Base-by-base conservation (phyloP, 2,888 invertebrate genomes). In the Rotaria macrura region DNA sequence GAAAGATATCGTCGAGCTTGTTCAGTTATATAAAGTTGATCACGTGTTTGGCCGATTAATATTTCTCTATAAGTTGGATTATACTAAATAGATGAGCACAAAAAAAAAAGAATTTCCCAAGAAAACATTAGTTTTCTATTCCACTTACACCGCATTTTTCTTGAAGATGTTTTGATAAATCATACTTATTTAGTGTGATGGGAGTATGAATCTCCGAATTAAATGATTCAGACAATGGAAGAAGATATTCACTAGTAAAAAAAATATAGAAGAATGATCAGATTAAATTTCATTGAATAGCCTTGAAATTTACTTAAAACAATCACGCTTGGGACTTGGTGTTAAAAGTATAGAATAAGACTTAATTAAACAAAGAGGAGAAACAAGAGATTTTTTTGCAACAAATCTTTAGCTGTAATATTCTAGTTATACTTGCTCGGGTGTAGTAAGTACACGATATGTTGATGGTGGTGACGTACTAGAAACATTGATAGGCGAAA, bases 201-300 rank as follows among this genome's bases (percentile, higher is more conserved):
- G 65, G 20, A 7, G 65, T 6, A 65, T 29, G 20, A 34, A 20
- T 65, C 38, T 65, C 65, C 20, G 14, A 20, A 0, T 34, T 34
- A 20, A 65, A 6, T 34, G 65, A 14, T 34, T 65, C 65, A 29
- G 65, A 20, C 34, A 65, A 65, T 34, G 65, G 65, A 65, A 65
- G 65, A 38, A 65, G 65, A 65, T 65, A 65, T 65, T 65, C 65
- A 65, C 65, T 65, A 65, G 65, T n/a, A n/a, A n/a, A n/a, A n/a
- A 65, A 38, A 6, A 34, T 29, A 12, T 0, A 65, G 34, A 34
- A 17, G 14, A 65, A 5, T 17, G 1, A 49, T 17, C 4, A 65
- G 34, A 34, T 65, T 6, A 34, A 20, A 65, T 34, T 34, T 2
- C 0, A 34, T 17, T 65, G 20, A n/a, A 57, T 17, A 4, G 7